Evolutionary conservation across 1,140 invertebrate species (phyloP).

Genomic region (Micrasema minimum): DNA sequence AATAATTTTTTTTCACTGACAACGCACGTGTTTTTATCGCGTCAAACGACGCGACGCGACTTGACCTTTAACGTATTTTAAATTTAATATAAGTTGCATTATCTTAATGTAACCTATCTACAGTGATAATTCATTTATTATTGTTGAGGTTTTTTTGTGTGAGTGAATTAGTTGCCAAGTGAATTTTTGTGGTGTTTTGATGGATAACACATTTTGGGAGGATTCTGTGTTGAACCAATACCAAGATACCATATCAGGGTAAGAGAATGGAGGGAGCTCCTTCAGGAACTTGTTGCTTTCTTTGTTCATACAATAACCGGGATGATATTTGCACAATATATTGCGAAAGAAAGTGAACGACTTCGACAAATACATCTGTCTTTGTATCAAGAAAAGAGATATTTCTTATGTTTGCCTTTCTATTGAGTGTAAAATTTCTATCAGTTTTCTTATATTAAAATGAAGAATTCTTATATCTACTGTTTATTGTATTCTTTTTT

Average conservation of each 20-base stretch:
- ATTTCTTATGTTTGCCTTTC: slow-evolving; percentile 30
- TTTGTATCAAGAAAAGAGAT: background rate
- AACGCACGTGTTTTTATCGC: slow-evolving; percentile 10
- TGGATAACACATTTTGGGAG: slow-evolving; percentile 6
- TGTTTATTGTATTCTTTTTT: too few relatives aligned
- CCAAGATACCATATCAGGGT: slow-evolving; percentile 23
- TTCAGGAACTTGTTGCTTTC: slow-evolving; percentile 48
- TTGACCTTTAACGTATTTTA: too few relatives aligned
- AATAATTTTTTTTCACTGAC: slow-evolving; percentile 4
- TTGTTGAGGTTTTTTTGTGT: too few relatives aligned
- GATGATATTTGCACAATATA: slow-evolving; percentile 52
- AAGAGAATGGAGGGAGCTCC: slow-evolving; percentile 40
- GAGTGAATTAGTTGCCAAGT: too few relatives aligned
- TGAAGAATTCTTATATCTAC: too few relatives aligned
- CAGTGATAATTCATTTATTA: too few relatives aligned
- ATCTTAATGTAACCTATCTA: too few relatives aligned
- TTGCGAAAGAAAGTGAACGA: slow-evolving; percentile 47
- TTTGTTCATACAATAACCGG: slow-evolving; percentile 48
- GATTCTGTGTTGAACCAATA: slow-evolving; percentile 10
- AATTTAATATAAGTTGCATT: too few relatives aligned
- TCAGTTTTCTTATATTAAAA: too few relatives aligned
- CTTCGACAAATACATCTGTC: slow-evolving; percentile 30
- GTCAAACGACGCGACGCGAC: too few relatives aligned
- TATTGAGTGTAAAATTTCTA: slow-evolving; percentile 25
- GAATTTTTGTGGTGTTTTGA: too few relatives aligned